These are phyloP conservation scores for Lucilia cuprina DNA, from an alignment of 1,140 invertebrate genomes.

Conservation along the genomic window DNA sequence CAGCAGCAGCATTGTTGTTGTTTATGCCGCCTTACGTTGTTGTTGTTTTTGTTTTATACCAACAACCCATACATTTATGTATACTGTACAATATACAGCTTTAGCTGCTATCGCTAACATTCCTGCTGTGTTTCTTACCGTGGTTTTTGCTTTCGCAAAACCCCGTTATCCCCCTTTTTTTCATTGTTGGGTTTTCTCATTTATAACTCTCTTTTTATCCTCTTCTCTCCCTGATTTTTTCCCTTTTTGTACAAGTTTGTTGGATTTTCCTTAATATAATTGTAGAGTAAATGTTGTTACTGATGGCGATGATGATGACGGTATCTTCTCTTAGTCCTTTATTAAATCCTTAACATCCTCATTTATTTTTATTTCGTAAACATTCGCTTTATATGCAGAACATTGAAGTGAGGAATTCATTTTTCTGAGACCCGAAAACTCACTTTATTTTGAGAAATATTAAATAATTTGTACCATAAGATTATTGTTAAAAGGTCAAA, in stretches of 20 bases:
- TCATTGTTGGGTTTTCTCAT: neutral
- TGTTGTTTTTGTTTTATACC: neutral
- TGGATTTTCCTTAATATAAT: neutral
- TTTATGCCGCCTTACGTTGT: neutral
- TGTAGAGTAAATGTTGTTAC: neutral
- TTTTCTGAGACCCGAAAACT: no score
- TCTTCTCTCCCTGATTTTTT: neutral
- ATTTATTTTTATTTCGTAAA: neutral
- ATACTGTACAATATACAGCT: neutral
- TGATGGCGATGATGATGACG: conserved; percentile 12
- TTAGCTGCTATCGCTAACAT: neutral
- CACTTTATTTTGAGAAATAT: no score
- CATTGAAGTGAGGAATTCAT: no score
- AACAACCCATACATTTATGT: neutral
- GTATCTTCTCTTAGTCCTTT: conserved; percentile 34
- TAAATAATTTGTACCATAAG: no score
- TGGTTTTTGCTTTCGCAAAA: neutral
- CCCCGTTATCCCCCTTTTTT: neutral
- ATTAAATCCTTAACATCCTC: conserved; percentile 21
- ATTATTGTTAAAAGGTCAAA: neutral
- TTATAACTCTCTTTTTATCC: neutral
- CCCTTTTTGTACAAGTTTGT: neutral
- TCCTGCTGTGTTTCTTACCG: conserved; percentile 6
- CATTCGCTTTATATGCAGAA: neutral
- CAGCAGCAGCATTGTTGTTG: neutral